A percentile compares a stretch with the other conserved stretches of the same genome.
Evolutionary conservation across 2,888 invertebrate genomes (phyloP).

Genomic region (Callyntrura sp.): DNA sequence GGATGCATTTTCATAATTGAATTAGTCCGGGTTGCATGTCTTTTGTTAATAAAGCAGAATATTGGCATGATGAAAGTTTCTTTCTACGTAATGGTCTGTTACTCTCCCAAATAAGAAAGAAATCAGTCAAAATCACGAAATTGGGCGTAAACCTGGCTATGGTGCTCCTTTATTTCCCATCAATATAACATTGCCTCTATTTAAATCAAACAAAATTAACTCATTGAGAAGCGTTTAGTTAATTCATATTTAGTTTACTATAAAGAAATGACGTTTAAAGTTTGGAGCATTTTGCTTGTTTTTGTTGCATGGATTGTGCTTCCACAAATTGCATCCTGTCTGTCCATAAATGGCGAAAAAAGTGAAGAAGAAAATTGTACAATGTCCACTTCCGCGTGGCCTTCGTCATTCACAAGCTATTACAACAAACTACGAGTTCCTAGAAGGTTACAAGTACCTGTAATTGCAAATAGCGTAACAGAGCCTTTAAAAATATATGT

Average conservation of each 20-base stretch:
- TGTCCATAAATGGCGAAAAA: background rate
- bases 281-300: background rate
- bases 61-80: no score
- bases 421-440: background rate
- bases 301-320: background rate
- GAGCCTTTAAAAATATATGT: conserved; percentile 88
- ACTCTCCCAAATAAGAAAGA: no score
- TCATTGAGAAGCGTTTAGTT: no score
- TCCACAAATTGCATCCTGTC: no score
- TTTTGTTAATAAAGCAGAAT: background rate
- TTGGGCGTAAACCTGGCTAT: no score
- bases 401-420: background rate
- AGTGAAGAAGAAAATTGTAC: background rate
- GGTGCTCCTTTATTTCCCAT: no score
- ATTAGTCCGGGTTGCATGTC: background rate
- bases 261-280: no score
- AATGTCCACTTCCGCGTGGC: background rate
- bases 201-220: no score
- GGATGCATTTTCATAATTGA: background rate
- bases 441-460: background rate
- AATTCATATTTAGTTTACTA: no score
- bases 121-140: no score
- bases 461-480: background rate
- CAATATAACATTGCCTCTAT: no score
- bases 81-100: no score